Conservation (phyloP, 2,797 vertebrate species). For the Xenopus petersii region DNA sequence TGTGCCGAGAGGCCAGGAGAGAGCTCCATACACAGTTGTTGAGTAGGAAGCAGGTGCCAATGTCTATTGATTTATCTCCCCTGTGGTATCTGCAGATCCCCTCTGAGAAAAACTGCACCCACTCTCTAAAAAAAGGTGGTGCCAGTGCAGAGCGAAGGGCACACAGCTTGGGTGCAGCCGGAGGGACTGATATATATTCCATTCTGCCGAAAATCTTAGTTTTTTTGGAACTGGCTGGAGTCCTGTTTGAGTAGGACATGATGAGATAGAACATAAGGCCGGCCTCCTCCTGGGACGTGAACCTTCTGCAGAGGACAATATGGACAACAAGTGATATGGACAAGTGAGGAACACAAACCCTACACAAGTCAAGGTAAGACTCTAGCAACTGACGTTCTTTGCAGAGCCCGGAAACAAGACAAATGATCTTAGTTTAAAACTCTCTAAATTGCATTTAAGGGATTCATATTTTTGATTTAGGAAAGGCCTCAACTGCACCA, state of each 20-base stretch:
- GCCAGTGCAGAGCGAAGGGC: neutral
- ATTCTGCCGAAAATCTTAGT: neutral
- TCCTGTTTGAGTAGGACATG: neutral
- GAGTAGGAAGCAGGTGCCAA: constrained; percentile 59
- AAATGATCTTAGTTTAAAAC: too few species aligned
- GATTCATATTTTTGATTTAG: too few species aligned
- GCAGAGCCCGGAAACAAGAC: too few species aligned
- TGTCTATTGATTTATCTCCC: constrained; percentile 54
- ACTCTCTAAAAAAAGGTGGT: constrained; percentile 36
- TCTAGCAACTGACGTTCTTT: neutral
- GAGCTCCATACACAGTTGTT: constrained; percentile 57
- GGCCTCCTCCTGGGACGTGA: neutral
- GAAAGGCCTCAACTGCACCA: too few species aligned
- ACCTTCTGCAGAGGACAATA: neutral
- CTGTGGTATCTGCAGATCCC: neutral
- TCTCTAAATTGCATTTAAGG: too few species aligned
- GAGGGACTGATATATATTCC: neutral
- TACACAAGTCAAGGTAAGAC: constrained; percentile 9
- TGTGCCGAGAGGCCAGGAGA: neutral
- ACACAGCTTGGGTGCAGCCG: neutral
- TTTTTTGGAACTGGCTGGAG: neutral
- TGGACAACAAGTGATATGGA: neutral
- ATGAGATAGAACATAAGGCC: neutral
- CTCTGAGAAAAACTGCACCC: constrained; percentile 46
- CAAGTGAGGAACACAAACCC: neutral